A percentile compares a stretch with the other conserved stretches of the same genome.
Evolutionary conservation across 2,797 vertebrate genomes (phyloP).

Genomic region (Sebastes oblongus): DNA sequence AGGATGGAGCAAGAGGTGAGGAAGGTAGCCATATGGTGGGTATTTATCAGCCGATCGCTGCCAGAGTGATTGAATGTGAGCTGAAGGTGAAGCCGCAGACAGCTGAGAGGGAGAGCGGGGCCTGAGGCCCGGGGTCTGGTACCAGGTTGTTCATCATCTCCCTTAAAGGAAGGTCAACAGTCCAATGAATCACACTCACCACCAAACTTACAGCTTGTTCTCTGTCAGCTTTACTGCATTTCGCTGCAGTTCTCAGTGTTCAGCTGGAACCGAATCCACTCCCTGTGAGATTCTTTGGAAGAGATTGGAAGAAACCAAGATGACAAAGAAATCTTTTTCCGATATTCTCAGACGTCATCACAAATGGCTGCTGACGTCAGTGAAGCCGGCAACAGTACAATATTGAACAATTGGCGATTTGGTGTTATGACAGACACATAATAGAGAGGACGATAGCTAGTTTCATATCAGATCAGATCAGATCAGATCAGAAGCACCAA

Average conservation of each 20-base stretch:
- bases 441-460: neutral
- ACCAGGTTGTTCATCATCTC: conserved; percentile 79
- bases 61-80: conserved; percentile 80
- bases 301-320: conserved; percentile 10
- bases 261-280: conserved; percentile 53
- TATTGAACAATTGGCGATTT: neutral
- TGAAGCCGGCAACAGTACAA: neutral
- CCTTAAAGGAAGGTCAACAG: conserved; percentile 80
- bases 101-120: conserved; percentile 64
- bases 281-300: conserved; percentile 19
- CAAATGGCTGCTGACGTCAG: conserved; percentile 17
- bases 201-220: conserved; percentile 76
- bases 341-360: neutral
- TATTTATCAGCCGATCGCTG: conserved; percentile 74
- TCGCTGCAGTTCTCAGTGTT: conserved; percentile 48
- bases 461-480: neutral
- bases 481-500: neutral
- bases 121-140: conserved; percentile 66
- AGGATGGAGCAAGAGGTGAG: conserved; percentile 69
- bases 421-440: neutral
- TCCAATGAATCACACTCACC: conserved; percentile 77
- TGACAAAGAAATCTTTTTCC: conserved; percentile 14
- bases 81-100: conserved; percentile 79
- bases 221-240: conserved; percentile 72
- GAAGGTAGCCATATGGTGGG: conserved; percentile 76